Percentiles rank a stretch among this genome's conserved stretches.
Evolutionary conservation across 2,113 vertebrate species (phyloP).

Genomic region (Nothobranchius kuhntae): DNA sequence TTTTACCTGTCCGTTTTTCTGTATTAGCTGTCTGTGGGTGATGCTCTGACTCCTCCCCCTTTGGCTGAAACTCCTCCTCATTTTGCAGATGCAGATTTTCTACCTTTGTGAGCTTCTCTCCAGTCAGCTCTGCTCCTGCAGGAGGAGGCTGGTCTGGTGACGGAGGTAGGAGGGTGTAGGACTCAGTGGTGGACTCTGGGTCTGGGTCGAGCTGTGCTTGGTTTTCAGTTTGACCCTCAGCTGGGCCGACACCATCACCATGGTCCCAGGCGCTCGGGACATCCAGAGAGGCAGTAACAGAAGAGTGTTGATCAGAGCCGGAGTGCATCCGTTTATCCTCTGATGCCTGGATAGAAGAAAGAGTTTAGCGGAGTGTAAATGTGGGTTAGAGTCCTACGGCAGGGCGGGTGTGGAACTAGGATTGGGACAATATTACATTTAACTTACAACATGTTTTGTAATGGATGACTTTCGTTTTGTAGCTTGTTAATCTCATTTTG

Average conservation of each 20-base stretch:
- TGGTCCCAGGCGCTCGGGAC: conserved; percentile 11
- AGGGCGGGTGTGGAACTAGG: too few relatives aligned
- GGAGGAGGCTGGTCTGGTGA: conserved; percentile 54
- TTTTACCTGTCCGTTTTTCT: conserved; percentile 54
- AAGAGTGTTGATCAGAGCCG: conserved; percentile 10
- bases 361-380: background rate
- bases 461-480: too few relatives aligned
- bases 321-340: conserved; percentile 37
- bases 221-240: conserved; percentile 33
- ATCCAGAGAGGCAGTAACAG: conserved; percentile 26
- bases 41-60: conserved; percentile 51
- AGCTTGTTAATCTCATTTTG: too few relatives aligned
- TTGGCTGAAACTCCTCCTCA: conserved; percentile 24
- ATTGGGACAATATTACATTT: too few relatives aligned
- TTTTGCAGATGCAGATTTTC: conserved; percentile 1
- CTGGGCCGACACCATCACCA: conserved; percentile 36
- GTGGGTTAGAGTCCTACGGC: background rate
- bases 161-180: conserved; percentile 66
- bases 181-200: conserved; percentile 71
- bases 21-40: conserved; percentile 24
- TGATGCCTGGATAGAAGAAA: conserved; percentile 46
- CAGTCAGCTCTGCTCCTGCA: conserved; percentile 38
- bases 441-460: too few relatives aligned
- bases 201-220: conserved; percentile 25
- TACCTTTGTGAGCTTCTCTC: conserved; percentile 24